These are phyloP conservation scores for Cryptus viduatorius DNA, from an alignment of 2,888 invertebrate genomes.

Conservation along the genomic window DNA sequence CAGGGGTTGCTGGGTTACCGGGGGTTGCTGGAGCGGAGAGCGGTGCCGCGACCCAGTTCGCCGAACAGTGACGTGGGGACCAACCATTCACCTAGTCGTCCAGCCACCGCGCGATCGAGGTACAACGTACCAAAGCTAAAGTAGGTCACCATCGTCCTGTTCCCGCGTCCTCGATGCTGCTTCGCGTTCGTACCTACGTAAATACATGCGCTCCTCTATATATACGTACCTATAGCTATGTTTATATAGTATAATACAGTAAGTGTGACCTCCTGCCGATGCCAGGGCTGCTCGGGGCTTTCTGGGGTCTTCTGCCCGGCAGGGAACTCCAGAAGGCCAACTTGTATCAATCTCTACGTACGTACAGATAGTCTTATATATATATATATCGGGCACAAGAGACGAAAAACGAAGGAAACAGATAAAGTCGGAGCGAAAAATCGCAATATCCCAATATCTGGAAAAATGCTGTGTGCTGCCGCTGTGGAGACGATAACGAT, in stretches of 20 bases:
- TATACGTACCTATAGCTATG: slow-evolving; percentile 8
- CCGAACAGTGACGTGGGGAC: slow-evolving; percentile 61
- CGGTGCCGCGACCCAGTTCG: slow-evolving; percentile 76
- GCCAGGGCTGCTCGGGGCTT: background rate
- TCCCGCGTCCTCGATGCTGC: slow-evolving; percentile 14
- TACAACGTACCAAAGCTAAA: slow-evolving; percentile 65
- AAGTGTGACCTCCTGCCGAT: slow-evolving; percentile 5
- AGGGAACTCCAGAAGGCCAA: background rate
- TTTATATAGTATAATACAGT: slow-evolving; percentile 12
- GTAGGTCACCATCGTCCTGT: slow-evolving; percentile 74
- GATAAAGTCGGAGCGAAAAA: background rate
- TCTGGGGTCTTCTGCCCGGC: slow-evolving; percentile 1
- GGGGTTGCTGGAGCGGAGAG: slow-evolving; percentile 71
- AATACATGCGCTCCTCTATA: slow-evolving; percentile 9
- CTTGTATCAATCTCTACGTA: background rate
- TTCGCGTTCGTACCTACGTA: background rate
- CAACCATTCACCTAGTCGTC: slow-evolving; percentile 72
- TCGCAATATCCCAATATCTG: background rate
- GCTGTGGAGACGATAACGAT: background rate
- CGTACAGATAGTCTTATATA: background rate
- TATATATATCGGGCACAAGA: background rate
- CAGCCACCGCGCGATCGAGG: slow-evolving; percentile 53
- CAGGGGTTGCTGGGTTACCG: slow-evolving; percentile 64
- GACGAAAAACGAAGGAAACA: background rate
- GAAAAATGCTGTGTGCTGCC: background rate